phyloP scores from a whole-genome alignment of 2,113 vertebrate species.

The Protobothrops flavoviridis region DNA sequence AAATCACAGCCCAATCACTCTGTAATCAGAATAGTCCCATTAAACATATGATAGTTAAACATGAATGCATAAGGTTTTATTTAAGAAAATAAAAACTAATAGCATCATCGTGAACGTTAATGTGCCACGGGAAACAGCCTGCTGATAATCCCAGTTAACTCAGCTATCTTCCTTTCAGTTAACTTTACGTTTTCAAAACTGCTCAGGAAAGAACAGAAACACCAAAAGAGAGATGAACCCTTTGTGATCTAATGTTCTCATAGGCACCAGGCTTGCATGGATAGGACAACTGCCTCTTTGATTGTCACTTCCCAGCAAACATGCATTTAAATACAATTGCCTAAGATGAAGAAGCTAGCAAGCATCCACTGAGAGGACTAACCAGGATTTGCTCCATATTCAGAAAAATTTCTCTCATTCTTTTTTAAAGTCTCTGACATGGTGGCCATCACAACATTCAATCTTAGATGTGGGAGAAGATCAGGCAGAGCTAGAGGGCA shows the following conservation, averaged over 20 bases:
- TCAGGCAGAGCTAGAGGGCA: too few species aligned
- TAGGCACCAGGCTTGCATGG: not conserved
- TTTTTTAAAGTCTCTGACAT: not conserved
- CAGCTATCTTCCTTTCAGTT: not conserved
- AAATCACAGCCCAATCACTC: slow-evolving; percentile 79
- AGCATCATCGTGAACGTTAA: slow-evolving; percentile 57
- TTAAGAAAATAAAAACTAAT: slow-evolving; percentile 43
- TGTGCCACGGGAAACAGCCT: slow-evolving; percentile 71
- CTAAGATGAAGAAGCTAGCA: not conserved
- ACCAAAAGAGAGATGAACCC: not conserved
- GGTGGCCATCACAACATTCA: not conserved
- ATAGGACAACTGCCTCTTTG: not conserved
- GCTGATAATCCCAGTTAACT: slow-evolving; percentile 53
- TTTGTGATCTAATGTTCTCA: not conserved
- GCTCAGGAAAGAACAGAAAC: not conserved
- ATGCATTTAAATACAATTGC: not conserved
- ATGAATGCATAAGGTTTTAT: slow-evolving; percentile 51
- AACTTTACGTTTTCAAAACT: not conserved
- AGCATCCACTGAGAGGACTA: not conserved
- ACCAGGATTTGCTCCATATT: not conserved
- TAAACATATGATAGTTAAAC: slow-evolving; percentile 71
- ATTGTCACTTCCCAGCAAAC: not conserved
- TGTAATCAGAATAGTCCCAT: slow-evolving; percentile 76
- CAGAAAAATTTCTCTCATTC: not conserved
- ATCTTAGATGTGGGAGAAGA: not conserved